phyloP scores from a whole-genome alignment of 2,113 vertebrate genomes.

The Callipepla squamata region DNA sequence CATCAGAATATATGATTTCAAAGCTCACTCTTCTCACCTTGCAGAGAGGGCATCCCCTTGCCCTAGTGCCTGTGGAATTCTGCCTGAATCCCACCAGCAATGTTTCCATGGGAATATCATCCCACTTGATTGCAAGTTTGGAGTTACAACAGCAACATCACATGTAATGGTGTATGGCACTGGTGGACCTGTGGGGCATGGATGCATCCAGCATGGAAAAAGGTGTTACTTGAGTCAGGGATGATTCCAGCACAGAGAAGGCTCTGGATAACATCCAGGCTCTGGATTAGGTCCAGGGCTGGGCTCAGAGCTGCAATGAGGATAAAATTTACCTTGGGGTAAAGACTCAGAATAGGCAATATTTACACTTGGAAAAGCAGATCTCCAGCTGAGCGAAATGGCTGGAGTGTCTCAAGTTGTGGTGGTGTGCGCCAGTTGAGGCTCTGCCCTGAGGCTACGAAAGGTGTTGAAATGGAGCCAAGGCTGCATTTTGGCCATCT shows the following conservation, averaged over 20 bases:
- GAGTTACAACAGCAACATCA: not conserved
- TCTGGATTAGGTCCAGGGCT: not conserved
- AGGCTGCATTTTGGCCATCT: constrained; percentile 40
- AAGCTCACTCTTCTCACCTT: not conserved
- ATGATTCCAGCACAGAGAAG: not conserved
- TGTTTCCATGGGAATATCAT: not conserved
- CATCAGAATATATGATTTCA: not conserved
- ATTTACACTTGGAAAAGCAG: not conserved
- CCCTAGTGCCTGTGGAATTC: not conserved
- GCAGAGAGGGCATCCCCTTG: not conserved
- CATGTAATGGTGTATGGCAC: not conserved
- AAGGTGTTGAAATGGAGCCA: constrained; percentile 16
- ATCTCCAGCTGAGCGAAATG: not conserved
- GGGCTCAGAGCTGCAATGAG: not conserved
- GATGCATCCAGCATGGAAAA: not conserved
- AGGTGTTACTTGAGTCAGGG: not conserved
- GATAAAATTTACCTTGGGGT: not conserved
- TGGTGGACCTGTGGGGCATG: not conserved
- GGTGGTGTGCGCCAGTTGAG: not conserved
- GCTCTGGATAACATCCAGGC: not conserved
- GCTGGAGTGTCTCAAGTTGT: not conserved
- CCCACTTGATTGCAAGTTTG: not conserved
- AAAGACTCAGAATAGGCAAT: not conserved
- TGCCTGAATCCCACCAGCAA: not conserved
- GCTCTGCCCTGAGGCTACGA: not conserved